These are phyloP conservation scores for Ornithoptera alexandrae DNA, from an alignment of 2,888 invertebrate species.

Conservation along the genomic window DNA sequence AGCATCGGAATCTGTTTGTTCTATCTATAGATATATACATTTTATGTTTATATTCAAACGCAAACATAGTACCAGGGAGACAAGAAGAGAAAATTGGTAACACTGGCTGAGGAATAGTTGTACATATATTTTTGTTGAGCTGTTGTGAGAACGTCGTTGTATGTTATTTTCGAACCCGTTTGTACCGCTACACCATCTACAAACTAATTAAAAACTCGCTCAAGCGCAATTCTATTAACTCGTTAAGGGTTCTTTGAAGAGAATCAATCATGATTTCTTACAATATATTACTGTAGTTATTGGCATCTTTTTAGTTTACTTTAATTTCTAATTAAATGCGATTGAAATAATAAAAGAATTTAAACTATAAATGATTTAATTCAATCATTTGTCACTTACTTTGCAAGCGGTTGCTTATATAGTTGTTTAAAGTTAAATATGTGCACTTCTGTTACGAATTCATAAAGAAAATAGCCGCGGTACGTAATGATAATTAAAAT, in stretches of 20 bases:
- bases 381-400: too few species aligned
- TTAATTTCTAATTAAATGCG: not conserved
- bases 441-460: not conserved
- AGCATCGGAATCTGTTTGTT: not conserved
- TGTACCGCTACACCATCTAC: slow-evolving; percentile 30
- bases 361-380: too few species aligned
- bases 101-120: slow-evolving; percentile 21
- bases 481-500: not conserved
- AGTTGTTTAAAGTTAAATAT: not conserved
- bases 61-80: not conserved
- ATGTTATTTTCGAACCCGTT: slow-evolving; percentile 27
- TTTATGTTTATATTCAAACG: not conserved
- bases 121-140: slow-evolving; percentile 8
- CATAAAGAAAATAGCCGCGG: not conserved
- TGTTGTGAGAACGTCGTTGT: slow-evolving; percentile 28
- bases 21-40: not conserved
- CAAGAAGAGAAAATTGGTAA: slow-evolving; percentile 2
- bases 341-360: not conserved
- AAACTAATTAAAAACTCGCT: slow-evolving; percentile 31
- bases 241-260: slow-evolving; percentile 30
- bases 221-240: slow-evolving; percentile 30
- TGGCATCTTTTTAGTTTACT: slow-evolving; percentile 1
- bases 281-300: slow-evolving; percentile 41
- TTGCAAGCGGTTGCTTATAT: too few species aligned
- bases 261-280: slow-evolving; percentile 17